These are phyloP conservation scores for Rhinoptilus africanus DNA, from an alignment of 2,113 vertebrate genomes.

Conservation along the genomic window DNA sequence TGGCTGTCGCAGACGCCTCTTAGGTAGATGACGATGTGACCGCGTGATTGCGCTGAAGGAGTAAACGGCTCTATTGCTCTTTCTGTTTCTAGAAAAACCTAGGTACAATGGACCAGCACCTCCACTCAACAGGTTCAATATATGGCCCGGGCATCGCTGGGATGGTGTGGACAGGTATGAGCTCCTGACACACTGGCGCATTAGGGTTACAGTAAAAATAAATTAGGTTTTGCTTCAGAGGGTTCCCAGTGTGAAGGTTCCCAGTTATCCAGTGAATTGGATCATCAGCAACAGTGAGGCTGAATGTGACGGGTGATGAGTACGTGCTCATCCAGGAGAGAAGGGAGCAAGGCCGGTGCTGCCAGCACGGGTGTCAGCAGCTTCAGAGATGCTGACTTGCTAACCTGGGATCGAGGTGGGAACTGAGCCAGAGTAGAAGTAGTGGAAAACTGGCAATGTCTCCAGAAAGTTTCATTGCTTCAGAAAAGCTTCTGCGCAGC, in stretches of 20 bases:
- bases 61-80: not conserved
- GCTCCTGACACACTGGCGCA: fast-evolving
- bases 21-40: not conserved
- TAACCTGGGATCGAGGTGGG: fast-evolving
- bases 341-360: not conserved
- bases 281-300: fast-evolving
- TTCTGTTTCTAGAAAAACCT: constrained; percentile 78
- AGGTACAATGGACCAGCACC: constrained; percentile 88
- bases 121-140: constrained; percentile 91
- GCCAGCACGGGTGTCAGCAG: no score
- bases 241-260: fast-evolving
- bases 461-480: fast-evolving
- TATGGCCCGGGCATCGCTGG: constrained; percentile 94
- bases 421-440: fast-evolving
- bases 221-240: not conserved
- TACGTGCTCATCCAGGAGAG: fast-evolving
- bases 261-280: fast-evolving
- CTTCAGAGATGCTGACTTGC: fast-evolving
- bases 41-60: fast-evolving
- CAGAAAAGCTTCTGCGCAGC: fast-evolving
- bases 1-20: not conserved
- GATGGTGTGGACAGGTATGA: constrained; percentile 92
- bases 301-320: fast-evolving
- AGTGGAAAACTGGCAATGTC: fast-evolving
- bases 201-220: fast-evolving